Base-by-base conservation (phyloP, 2,113 vertebrate genomes). In the Australoheros scitulus region DNA sequence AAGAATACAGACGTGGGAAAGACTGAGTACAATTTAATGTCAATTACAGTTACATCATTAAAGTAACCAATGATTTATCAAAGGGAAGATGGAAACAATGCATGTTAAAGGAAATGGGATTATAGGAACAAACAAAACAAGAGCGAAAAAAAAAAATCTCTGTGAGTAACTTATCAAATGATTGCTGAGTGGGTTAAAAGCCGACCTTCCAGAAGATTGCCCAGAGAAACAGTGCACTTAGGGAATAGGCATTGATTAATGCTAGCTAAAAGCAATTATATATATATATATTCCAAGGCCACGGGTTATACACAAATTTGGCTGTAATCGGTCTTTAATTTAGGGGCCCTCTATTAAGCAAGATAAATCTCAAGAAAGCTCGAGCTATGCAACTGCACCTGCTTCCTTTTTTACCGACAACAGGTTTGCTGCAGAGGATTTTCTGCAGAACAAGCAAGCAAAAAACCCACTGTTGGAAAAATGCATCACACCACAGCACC, bases 191-290 rank as follows among this genome's bases (percentile, higher is more conserved):
- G 64, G 58, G 38, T 83, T 77, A 80, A 60, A 84, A 79, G 72
- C 77, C 81, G 60, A 78, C 83, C 56, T 88, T 84, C 47, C 63
- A 80, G 70, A 82, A 52, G 63, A 80, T 4, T 82, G 81, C 17
- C 55, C 58, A 24, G 81, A 85, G 68, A 81, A 74, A 56, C 26
- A 18, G 8, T 14, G 50, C 76, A 85, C 60, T 88, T 80, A 76
- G 3, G 24, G 61, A 87, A 77, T 61, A 20, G 24, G 58, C 64
- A 89, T 83, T 83, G 79, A 91, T 88, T 88, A 84, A 82, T 87
- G 52, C 20, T 29, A 3, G 24, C 64, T 72, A 41, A 83, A 22
- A 77, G 61, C 32, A 83, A 82, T 91, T 85, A 81, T 1, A 59
- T 1, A 61, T 50, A 61, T 50, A 50, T 68, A 81, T 88, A 68